Evolutionary conservation across 1,140 invertebrate species (phyloP).

Genomic region (Ceratina calcarata): DNA sequence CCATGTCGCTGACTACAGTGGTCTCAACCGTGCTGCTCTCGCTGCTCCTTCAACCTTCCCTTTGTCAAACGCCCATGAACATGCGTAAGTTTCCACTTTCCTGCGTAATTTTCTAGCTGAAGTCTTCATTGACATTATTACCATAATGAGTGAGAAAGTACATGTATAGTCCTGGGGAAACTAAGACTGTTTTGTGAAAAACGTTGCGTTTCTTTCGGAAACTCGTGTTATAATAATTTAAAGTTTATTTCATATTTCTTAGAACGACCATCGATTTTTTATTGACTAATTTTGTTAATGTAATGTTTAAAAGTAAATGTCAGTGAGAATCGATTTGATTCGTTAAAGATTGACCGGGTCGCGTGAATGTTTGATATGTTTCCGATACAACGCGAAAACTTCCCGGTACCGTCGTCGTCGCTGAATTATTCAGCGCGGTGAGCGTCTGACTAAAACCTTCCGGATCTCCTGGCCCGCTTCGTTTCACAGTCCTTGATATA

Average conservation of each 20-base stretch:
- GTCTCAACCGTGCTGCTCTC: slow-evolving; percentile 34
- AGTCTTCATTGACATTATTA: too few relatives aligned
- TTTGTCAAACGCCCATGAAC: slow-evolving; percentile 68
- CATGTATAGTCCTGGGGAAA: too few relatives aligned
- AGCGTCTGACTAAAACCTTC: slow-evolving; percentile 16
- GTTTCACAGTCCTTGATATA: slow-evolving; percentile 14
- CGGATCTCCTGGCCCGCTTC: slow-evolving; percentile 1
- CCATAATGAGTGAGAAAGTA: too few relatives aligned
- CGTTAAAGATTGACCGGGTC: slow-evolving; percentile 17
- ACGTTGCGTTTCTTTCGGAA: too few relatives aligned
- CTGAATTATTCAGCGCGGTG: slow-evolving; percentile 27
- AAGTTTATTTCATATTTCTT: too few relatives aligned
- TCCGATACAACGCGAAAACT: slow-evolving; percentile 11
- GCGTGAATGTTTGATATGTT: slow-evolving; percentile 27
- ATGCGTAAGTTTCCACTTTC: slow-evolving; percentile 62
- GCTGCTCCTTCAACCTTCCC: slow-evolving; percentile 53
- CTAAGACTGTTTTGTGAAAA: too few relatives aligned
- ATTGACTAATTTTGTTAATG: too few relatives aligned
- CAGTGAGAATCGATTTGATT: neutral
- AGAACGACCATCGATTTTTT: too few relatives aligned
- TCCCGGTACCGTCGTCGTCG: neutral
- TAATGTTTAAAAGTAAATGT: too few relatives aligned
- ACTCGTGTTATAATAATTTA: too few relatives aligned
- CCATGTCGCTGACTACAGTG: slow-evolving; percentile 58
- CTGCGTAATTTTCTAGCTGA: too few relatives aligned